Conservation (phyloP, 2,113 vertebrate species). For the Nyctibius bracteatus region DNA sequence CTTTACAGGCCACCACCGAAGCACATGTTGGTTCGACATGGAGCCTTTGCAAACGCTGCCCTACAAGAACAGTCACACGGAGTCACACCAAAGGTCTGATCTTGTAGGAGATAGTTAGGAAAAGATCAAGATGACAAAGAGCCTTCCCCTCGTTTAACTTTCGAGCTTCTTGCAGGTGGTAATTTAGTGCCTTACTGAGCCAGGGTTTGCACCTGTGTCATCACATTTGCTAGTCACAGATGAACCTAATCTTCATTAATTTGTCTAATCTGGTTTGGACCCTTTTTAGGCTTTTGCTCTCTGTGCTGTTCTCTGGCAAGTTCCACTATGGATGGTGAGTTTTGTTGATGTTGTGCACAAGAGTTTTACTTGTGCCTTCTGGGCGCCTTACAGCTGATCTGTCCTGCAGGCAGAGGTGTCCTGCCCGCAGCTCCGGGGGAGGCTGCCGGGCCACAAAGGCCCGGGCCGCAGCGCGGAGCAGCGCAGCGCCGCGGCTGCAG, state of each 20-base stretch:
- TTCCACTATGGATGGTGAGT: background rate
- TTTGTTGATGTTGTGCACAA: background rate
- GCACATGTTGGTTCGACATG: background rate
- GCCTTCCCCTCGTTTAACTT: background rate
- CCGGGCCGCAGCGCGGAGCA: accelerated
- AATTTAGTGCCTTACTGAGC: background rate
- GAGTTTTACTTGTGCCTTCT: background rate
- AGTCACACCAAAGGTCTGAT: background rate
- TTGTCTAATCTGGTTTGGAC: background rate
- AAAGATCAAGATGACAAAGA: background rate
- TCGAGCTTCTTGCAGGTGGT: background rate
- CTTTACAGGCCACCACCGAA: background rate
- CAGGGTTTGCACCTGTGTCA: background rate
- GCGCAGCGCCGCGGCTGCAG: background rate
- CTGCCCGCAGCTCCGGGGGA: background rate
- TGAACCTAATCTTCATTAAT: background rate
- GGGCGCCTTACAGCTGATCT: background rate
- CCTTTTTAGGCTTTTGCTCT: background rate
- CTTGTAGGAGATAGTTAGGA: background rate
- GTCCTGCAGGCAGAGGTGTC: background rate
- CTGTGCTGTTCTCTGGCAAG: background rate
- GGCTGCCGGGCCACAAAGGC: background rate
- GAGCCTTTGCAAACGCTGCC: background rate
- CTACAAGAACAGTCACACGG: accelerated
- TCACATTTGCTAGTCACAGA: background rate